Base-by-base conservation (phyloP, 2,888 invertebrate species). In the Willowsia nigromaculata region DNA sequence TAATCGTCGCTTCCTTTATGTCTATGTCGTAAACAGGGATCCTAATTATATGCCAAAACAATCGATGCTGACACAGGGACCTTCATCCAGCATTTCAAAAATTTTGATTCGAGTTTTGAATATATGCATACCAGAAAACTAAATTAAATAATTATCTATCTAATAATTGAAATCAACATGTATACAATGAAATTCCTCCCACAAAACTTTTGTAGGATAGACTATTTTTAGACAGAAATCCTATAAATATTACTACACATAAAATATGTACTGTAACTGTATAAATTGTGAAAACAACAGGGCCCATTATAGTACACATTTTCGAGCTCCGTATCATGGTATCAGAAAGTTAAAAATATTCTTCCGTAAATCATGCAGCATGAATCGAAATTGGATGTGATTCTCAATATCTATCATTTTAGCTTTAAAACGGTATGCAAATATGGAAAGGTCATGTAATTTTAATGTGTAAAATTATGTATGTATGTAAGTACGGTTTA, bases 271-370 rank as follows among this genome's bases (percentile, higher is more conserved):
- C 15, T 25, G 22, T 76, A 76, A 76, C 27, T 76, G 43, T 27
- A 50, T 27, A 76, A 50, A 15, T 76, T 76, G 74, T 76, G 74
- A 43, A 76, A 76, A 76, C 74, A 84, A 84, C 71, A 84, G 84
- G 71, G 84, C 56, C 81, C 81, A 82, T 50, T 40, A 43, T 40
- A 76, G 74, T 76, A 82, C 59, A 62, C 81, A 62, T 43, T 62
- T 82, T 82, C 65, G 81, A 82, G 81, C 81, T 82, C 81, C 62
- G 56, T 76, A 47, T 76, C 43, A 76, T 37, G 40, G 68, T 68
- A 68, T 68, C 68, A 68, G 40, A 68, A 68, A 40, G 13, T 37
- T 37, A n/a, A n/a, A n/a, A n/a, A 1, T 68, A 68, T 68, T 68
- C 68, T 68, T 68, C 68, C 68, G 13, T 62, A 1, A 68, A 68